phyloP scores from a whole-genome alignment of 2,888 invertebrate species.

The Isoperla grammatica region DNA sequence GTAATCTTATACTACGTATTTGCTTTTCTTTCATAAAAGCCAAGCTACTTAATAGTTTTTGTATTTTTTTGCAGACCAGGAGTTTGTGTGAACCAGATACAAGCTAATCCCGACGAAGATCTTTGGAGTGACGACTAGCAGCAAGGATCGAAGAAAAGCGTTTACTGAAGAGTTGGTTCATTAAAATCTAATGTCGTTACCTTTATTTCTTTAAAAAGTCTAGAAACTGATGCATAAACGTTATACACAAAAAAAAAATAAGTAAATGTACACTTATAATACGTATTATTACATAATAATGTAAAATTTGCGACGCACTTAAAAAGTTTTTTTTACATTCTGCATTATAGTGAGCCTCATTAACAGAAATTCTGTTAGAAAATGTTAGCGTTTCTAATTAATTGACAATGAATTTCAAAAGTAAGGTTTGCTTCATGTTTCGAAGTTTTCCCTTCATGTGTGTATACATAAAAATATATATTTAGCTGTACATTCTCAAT shows the following conservation, averaged over 20 bases:
- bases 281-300: not conserved
- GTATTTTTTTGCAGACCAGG: too few species aligned
- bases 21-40: too few species aligned
- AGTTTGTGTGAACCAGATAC: too few species aligned
- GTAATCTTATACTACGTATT: too few species aligned
- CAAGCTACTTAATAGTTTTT: too few species aligned
- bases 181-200: too few species aligned
- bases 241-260: not conserved
- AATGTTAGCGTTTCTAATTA: not conserved
- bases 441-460: not conserved
- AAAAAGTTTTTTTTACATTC: not conserved
- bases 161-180: too few species aligned
- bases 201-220: too few species aligned
- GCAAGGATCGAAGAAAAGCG: too few species aligned
- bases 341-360: not conserved
- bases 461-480: conserved; percentile 3
- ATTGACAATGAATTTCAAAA: not conserved
- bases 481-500: not conserved
- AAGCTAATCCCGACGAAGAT: too few species aligned
- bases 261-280: not conserved
- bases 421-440: not conserved
- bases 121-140: too few species aligned
- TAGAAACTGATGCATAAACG: too few species aligned
- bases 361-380: not conserved
- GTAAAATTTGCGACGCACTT: not conserved